These are phyloP conservation scores for Piaya cayana DNA, from an alignment of 2,113 vertebrate genomes.

Conservation along the genomic window DNA sequence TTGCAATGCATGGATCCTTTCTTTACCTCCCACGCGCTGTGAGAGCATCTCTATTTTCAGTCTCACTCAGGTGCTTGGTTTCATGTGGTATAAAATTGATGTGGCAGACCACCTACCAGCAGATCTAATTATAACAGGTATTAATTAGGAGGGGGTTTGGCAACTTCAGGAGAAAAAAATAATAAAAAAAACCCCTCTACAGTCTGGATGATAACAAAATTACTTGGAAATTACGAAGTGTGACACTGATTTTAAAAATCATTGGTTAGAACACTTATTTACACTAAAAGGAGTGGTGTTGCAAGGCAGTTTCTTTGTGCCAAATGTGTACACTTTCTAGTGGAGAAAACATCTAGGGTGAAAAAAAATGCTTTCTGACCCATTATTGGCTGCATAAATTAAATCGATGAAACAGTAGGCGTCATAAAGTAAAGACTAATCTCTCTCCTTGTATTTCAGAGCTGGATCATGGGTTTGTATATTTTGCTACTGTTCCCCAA, in stretches of 20 bases:
- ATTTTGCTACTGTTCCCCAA: slow-evolving; percentile 56
- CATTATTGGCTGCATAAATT: slow-evolving; percentile 23
- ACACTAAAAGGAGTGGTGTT: not conserved
- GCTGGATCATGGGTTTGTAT: slow-evolving; percentile 20
- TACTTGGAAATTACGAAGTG: not conserved
- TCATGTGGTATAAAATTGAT: not conserved
- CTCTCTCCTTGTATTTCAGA: slow-evolving; percentile 17
- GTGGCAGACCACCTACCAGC: not conserved
- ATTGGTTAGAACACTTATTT: not conserved
- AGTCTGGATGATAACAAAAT: not conserved
- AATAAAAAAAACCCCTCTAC: not conserved
- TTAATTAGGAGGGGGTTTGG: not conserved
- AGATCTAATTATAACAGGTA: not conserved
- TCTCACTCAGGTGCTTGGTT: not conserved
- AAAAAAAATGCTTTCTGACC: slow-evolving; percentile 51
- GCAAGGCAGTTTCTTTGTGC: not conserved
- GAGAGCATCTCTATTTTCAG: not conserved
- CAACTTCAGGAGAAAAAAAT: not conserved
- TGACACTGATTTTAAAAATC: not conserved
- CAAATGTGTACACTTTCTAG: not conserved
- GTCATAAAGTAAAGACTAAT: slow-evolving; percentile 31
- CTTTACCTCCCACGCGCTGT: not conserved
- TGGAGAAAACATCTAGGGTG: not conserved
- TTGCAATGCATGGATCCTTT: no score
- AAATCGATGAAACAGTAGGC: not conserved